Conservation (phyloP, 1,140 invertebrate species). For the Drosophila nannoptera region DNA sequence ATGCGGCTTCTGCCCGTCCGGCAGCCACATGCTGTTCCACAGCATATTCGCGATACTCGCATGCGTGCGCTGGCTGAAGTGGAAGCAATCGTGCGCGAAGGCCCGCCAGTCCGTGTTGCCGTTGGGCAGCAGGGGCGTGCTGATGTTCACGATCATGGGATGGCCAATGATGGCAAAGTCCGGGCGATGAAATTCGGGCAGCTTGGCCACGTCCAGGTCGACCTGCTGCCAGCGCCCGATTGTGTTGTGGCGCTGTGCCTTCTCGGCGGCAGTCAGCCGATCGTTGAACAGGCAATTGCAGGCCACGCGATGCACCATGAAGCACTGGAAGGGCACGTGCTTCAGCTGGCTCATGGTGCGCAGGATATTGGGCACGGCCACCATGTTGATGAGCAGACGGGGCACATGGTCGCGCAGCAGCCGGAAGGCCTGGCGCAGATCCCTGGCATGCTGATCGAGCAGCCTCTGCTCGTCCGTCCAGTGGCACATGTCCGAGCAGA, state of each 20-base stretch:
- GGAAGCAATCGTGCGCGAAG: conserved; percentile 86
- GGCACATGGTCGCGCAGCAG: conserved; percentile 69
- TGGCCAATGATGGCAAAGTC: conserved; percentile 84
- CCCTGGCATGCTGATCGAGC: conserved; percentile 56
- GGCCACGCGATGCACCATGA: conserved; percentile 75
- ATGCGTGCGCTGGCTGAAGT: conserved; percentile 84
- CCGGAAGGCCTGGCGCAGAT: conserved; percentile 54
- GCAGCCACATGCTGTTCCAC: conserved; percentile 84
- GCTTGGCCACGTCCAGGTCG: conserved; percentile 73
- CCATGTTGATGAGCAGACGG: conserved; percentile 62
- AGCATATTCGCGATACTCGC: conserved; percentile 80
- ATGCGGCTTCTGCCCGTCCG: conserved; percentile 63
- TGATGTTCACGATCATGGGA: conserved; percentile 79
- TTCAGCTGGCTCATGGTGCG: conserved; percentile 59
- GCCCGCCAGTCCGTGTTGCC: conserved; percentile 81
- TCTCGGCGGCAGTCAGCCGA: conserved; percentile 39
- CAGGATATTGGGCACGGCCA: conserved; percentile 66
- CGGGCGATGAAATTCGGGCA: conserved; percentile 71
- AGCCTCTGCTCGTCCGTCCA: conserved; percentile 39
- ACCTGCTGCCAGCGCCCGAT: conserved; percentile 79
- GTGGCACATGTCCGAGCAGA: conserved; percentile 84
- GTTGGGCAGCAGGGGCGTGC: conserved; percentile 71
- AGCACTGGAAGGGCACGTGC: conserved; percentile 74
- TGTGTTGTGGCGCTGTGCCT: conserved; percentile 55
- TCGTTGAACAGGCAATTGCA: conserved; percentile 81